Evolutionary conservation across 2,888 invertebrate genomes (phyloP), one percentile per base, ranked within the genome.

Genomic region (Gymnocheta viridis): DNA sequence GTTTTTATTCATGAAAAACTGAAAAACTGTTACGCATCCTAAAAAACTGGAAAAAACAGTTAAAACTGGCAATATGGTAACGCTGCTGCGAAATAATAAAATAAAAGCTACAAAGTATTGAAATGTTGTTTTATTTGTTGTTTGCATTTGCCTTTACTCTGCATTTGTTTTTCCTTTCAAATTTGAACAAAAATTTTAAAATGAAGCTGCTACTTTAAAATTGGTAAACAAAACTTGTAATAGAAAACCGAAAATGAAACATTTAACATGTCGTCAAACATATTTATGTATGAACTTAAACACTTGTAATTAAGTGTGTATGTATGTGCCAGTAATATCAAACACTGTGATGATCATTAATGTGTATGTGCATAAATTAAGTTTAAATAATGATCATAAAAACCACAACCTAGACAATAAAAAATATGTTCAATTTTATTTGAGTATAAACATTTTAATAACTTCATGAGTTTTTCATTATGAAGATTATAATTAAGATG

Each of bases 161-260:
- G 38, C 51, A 41, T 32, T 72, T 66, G 56, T 66, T 35, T 73
- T 80, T 73, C 72, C 66, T 73, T 47, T 73, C 44, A 73, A 79
- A 66, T 54, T 7, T 35, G 47, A 70, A 27, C 19, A 72, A 29
- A 29, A 19, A 44, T 14, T 22, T 24, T 10, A 54, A 17, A 27
- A 12, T 22, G n/a, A 7, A 69, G n/a, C 12, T 17, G 10, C 22
- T 49, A 17, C 54, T 27, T 17, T 32, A n/a, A 22, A 72, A 47
- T 9, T 44, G 35, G 10, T 35, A 35, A 60, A 54, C 2, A 35
- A 60, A 47, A 29, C 51, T 14, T 49, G 22, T 19, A 70, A 24
- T 24, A 44, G 29, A 29, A 73, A 17, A 47, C 6, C 27, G n/a
- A n/a, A 44, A 64, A 64, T 44, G 38, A 66, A 49, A 58, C 47